Conservation (phyloP, 23 tunicate species). For the Trididemnum nubilum region DNA sequence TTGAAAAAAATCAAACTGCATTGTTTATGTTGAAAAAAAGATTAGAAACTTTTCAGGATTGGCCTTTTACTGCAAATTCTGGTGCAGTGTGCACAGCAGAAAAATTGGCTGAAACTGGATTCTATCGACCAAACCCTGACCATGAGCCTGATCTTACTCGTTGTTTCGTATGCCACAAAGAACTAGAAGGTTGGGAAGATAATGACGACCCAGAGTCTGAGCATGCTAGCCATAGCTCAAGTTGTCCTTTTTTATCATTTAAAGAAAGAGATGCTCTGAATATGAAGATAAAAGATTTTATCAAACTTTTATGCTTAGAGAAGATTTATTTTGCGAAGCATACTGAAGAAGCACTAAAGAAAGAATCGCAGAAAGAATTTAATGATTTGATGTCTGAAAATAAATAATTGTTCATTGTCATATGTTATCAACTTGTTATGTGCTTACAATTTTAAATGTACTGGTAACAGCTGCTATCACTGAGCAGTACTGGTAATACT, state of each 20-base stretch:
- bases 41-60: constrained; percentile 37
- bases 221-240: constrained; percentile 43
- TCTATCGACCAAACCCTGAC: constrained; percentile 87
- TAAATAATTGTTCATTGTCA: not conserved
- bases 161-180: constrained; percentile 78
- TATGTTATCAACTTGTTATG: not conserved
- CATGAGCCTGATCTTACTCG: constrained; percentile 64
- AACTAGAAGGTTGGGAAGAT: constrained; percentile 89
- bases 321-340: not conserved
- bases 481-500: too few relatives aligned
- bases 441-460: too few relatives aligned
- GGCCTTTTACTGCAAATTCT: constrained; percentile 54
- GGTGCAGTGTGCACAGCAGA: constrained; percentile 73
- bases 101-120: constrained; percentile 69
- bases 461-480: too few relatives aligned
- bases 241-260: constrained; percentile 52
- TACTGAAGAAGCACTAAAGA: not conserved
- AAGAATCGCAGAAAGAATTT: not conserved
- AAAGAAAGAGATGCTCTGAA: constrained; percentile 27
- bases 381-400: not conserved
- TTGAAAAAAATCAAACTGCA: too few relatives aligned
- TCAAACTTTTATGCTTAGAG: not conserved
- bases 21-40: constrained; percentile 29
- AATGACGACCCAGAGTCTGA: constrained; percentile 66
- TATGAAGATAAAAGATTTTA: constrained; percentile 46